Evolutionary conservation across 2,888 invertebrate species (phyloP).

Genomic region (Neoaliturus tenellus): DNA sequence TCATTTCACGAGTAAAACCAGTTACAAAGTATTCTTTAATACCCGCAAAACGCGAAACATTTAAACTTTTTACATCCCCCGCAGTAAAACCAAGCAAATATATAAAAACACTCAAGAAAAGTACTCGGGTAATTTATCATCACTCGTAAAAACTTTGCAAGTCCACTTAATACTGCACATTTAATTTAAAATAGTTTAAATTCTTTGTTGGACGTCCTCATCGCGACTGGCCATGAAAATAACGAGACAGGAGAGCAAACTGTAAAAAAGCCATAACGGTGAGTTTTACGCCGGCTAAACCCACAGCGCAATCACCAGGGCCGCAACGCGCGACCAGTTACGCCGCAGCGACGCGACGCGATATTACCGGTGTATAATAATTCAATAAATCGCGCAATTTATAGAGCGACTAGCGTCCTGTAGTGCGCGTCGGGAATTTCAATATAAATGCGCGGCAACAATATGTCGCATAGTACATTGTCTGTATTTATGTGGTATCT

Average conservation of each 20-base stretch:
- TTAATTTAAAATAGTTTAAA: neutral
- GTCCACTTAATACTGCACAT: neutral
- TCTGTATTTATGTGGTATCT: constrained; percentile 30
- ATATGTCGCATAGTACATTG: constrained; percentile 49
- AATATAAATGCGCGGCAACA: constrained; percentile 49
- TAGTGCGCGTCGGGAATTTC: constrained; percentile 28
- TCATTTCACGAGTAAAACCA: no score
- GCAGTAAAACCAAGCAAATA: no score
- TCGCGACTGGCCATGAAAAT: neutral
- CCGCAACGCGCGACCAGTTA: neutral
- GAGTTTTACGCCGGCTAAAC: constrained; percentile 4
- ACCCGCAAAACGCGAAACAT: no score
- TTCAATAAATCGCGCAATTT: constrained; percentile 58
- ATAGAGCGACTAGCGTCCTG: constrained; percentile 46
- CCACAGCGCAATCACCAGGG: constrained; percentile 4
- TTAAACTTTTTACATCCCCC: no score
- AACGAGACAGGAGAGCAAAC: neutral
- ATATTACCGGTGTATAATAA: constrained; percentile 53
- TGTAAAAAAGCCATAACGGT: neutral
- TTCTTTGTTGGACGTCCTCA: neutral
- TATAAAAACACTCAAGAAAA: no score
- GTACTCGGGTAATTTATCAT: no score
- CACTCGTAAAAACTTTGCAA: no score
- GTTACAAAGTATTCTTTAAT: no score
- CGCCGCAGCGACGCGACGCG: neutral